A percentile compares a stretch with the other conserved stretches of the same genome.
phyloP scores from a whole-genome alignment of 2,797 vertebrate species.

The Spheniscus humboldti region DNA sequence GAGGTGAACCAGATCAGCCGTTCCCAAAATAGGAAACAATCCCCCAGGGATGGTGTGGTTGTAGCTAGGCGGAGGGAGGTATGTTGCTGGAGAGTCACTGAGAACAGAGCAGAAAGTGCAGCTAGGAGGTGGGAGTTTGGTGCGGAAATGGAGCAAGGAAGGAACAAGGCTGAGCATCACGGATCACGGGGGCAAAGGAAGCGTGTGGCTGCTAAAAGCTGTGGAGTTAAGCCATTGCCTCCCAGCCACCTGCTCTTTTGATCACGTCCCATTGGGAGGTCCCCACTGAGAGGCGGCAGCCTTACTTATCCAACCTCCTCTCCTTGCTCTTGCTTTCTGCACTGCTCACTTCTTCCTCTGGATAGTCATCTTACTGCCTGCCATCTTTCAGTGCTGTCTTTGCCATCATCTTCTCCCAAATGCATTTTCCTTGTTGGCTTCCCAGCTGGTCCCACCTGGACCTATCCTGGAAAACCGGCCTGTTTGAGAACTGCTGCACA shows the following conservation, averaged over 20 bases:
- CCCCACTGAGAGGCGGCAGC: background rate
- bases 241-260: background rate
- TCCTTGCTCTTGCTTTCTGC: background rate
- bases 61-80: background rate
- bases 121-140: background rate
- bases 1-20: slow-evolving; percentile 1
- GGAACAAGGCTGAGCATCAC: background rate
- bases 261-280: background rate
- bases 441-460: background rate
- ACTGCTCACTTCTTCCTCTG: background rate
- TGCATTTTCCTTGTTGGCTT: background rate
- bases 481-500: background rate
- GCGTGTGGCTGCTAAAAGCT: background rate
- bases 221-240: background rate
- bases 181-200: background rate
- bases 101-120: background rate
- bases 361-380: background rate
- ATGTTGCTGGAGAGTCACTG: background rate
- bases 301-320: background rate
- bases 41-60: background rate
- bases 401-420: background rate
- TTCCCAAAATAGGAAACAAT: background rate
- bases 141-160: background rate
- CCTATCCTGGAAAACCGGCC: background rate
- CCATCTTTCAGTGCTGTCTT: background rate